These are phyloP conservation scores for Littorina saxatilis DNA, from an alignment of 1,140 invertebrate species.

Conservation along the genomic window DNA sequence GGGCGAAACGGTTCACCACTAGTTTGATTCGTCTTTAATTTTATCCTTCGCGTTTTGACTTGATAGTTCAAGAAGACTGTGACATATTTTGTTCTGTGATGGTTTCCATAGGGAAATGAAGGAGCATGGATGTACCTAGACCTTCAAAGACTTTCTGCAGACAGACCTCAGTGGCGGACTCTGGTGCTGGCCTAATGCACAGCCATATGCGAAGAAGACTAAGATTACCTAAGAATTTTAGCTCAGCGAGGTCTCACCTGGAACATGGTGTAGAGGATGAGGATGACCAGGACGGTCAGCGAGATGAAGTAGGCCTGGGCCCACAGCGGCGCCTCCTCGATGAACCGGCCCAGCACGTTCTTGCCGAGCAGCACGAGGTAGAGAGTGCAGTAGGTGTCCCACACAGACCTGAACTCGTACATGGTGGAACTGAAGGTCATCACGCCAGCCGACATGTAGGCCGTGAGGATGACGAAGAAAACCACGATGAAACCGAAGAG, in stretches of 20 bases:
- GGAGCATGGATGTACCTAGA: too few species aligned
- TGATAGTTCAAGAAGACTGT: too few species aligned
- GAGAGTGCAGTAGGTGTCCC: conserved; percentile 51
- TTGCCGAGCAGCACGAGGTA: conserved; percentile 61
- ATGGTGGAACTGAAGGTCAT: conserved; percentile 57
- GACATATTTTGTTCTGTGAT: too few species aligned
- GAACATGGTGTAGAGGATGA: conserved; percentile 56
- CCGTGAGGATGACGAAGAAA: conserved; percentile 65
- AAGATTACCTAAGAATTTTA: too few species aligned
- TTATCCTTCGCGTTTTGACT: too few species aligned
- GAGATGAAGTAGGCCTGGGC: conserved; percentile 52
- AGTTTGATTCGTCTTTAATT: too few species aligned
- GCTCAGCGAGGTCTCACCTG: conserved; percentile 20
- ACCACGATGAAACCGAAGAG: conserved; percentile 61
- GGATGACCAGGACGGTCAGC: conserved; percentile 52
- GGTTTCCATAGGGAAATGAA: too few species aligned
- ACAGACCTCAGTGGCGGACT: too few species aligned
- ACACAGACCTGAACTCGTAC: conserved; percentile 58
- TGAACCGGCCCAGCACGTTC: conserved; percentile 47
- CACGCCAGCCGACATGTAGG: conserved; percentile 58
- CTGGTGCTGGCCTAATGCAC: too few species aligned
- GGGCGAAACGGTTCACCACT: too few species aligned
- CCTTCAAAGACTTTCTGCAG: too few species aligned
- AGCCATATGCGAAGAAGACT: too few species aligned
- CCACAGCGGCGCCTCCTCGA: conserved; percentile 32